A percentile compares a stretch with the other conserved stretches of the same genome.
Conservation (phyloP, 2,113 vertebrate species). For the Camelus bactrianus region DNA sequence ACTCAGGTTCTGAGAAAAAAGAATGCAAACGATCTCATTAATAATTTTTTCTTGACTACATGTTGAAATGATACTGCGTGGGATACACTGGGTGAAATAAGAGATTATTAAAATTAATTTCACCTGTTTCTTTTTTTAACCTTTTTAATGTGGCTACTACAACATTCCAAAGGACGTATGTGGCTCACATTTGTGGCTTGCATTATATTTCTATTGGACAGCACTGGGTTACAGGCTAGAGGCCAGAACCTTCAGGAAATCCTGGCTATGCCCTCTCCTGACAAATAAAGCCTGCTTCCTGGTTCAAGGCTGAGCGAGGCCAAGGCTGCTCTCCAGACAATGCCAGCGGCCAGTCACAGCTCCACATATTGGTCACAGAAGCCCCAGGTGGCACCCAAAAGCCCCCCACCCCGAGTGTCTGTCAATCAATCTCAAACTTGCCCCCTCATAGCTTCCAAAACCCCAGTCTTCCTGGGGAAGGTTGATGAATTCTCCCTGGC, state of each 20-base stretch:
- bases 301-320: conserved; percentile 56
- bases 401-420: neutral
- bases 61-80: conserved; percentile 40
- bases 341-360: neutral
- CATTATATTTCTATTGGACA: conserved; percentile 67
- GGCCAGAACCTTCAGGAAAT: conserved; percentile 80
- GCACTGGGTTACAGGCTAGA: conserved; percentile 63
- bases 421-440: neutral
- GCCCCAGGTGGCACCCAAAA: neutral
- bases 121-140: conserved; percentile 51
- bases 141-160: neutral
- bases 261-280: conserved; percentile 61
- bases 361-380: neutral
- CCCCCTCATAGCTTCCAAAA: neutral
- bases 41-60: neutral
- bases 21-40: neutral
- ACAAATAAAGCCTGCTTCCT: conserved; percentile 71
- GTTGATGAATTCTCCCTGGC: neutral
- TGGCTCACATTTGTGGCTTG: conserved; percentile 48
- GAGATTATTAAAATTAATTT: conserved; percentile 42
- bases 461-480: neutral
- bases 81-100: neutral
- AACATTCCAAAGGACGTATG: neutral
- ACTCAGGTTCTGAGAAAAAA: neutral
- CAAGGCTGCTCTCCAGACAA: conserved; percentile 55